These are phyloP conservation scores for Anthopleura xanthogrammica DNA, from an alignment of 92 coral and sea anemone genomes.

Conservation along the genomic window DNA sequence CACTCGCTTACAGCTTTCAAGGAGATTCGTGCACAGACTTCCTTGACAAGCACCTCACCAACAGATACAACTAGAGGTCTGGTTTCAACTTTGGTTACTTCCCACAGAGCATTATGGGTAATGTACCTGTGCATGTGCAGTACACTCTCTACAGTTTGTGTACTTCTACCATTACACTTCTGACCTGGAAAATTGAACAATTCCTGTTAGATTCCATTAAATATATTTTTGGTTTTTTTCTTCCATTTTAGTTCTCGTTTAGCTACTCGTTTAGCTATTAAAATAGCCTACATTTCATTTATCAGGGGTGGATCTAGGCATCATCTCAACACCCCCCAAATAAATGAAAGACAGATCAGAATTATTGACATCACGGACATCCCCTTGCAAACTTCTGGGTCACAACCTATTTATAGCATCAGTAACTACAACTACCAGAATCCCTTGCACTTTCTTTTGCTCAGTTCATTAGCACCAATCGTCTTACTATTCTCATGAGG, in stretches of 20 bases:
- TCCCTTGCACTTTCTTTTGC: too few relatives aligned
- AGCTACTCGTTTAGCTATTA: too few relatives aligned
- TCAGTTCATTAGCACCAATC: too few relatives aligned
- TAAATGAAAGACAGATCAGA: too few relatives aligned
- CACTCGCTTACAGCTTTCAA: neutral
- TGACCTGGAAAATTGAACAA: neutral
- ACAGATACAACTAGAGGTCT: slow-evolving; percentile 24
- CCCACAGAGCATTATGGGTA: slow-evolving; percentile 18
- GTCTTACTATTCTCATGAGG: too few relatives aligned
- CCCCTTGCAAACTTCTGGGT: too few relatives aligned
- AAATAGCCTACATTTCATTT: too few relatives aligned
- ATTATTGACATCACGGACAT: too few relatives aligned
- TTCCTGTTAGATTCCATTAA: neutral
- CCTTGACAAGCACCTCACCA: slow-evolving; percentile 58
- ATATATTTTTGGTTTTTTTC: too few relatives aligned
- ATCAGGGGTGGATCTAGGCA: too few relatives aligned
- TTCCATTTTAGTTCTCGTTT: neutral
- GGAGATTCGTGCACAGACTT: slow-evolving; percentile 51
- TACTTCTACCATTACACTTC: neutral
- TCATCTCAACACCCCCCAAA: too few relatives aligned
- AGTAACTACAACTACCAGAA: neutral
- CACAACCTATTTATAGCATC: too few relatives aligned
- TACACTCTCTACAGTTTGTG: neutral
- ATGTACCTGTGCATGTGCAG: slow-evolving; percentile 7
- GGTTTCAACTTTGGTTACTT: neutral